Percentiles rank a stretch among this genome's conserved stretches.
Conservation (phyloP, 2,888 invertebrate species). For the Megastigmus dorsalis region DNA sequence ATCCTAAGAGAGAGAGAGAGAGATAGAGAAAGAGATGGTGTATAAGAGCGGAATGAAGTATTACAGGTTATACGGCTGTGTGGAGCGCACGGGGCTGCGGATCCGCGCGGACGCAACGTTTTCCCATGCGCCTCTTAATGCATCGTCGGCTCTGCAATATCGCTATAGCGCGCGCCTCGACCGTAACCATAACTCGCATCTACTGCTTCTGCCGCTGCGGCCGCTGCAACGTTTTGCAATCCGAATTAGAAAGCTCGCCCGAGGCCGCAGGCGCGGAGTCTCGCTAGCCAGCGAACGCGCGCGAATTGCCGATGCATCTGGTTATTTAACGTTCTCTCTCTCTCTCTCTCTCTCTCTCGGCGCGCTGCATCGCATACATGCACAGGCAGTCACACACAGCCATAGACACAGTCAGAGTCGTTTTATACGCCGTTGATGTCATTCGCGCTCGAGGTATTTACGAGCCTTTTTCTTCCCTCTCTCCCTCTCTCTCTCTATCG, state of each 20-base stretch:
- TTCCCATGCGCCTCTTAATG: slow-evolving; percentile 42
- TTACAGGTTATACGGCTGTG: slow-evolving; percentile 28
- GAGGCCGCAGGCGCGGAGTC: slow-evolving; percentile 19
- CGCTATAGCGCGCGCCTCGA: not conserved
- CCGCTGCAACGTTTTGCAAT: slow-evolving; percentile 43
- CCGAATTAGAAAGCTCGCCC: slow-evolving; percentile 50
- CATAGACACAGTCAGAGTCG: no score
- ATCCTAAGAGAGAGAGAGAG: not conserved
- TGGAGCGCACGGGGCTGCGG: not conserved
- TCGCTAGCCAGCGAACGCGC: no score
- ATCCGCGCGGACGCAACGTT: no score
- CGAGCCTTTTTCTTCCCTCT: no score
- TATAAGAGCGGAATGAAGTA: slow-evolving; percentile 36
- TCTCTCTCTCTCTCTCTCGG: no score
- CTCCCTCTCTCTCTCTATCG: no score
- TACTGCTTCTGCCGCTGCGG: no score
- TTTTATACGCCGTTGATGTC: not conserved
- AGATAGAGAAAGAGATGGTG: no score
- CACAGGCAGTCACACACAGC: no score
- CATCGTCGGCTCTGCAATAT: not conserved
- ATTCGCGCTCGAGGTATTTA: no score
- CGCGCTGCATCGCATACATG: no score
- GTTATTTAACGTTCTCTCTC: slow-evolving; percentile 33
- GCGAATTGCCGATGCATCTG: slow-evolving; percentile 41
- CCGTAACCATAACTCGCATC: no score